A percentile compares a stretch with the other conserved stretches of the same genome.
These are phyloP conservation scores for Barnardius zonarius DNA, from an alignment of 2,113 vertebrate species.

Conservation along the genomic window DNA sequence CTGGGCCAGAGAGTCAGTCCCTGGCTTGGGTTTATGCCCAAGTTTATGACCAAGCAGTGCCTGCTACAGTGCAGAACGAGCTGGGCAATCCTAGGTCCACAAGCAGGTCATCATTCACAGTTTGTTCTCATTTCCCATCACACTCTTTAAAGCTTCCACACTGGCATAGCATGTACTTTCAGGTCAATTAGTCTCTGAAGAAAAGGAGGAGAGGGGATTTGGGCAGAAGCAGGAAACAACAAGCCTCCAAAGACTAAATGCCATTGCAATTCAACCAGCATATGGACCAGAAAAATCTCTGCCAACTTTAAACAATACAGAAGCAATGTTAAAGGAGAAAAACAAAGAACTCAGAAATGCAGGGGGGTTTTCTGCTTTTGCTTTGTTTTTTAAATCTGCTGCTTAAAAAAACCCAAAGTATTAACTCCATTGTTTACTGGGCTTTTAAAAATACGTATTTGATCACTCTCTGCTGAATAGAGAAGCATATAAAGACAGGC, in stretches of 20 bases:
- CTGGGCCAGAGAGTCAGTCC: not conserved
- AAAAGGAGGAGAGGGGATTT: not conserved
- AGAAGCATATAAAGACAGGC: not conserved
- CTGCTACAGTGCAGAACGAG: not conserved
- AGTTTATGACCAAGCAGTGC: not conserved
- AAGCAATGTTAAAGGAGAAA: not conserved
- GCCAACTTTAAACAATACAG: not conserved
- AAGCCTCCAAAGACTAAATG: not conserved
- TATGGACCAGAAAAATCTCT: not conserved
- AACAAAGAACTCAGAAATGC: not conserved
- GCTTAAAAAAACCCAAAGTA: not conserved
- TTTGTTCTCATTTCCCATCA: not conserved
- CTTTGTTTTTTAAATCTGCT: not conserved
- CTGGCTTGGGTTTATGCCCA: not conserved
- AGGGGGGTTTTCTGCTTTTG: no score
- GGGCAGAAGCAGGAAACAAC: not conserved
- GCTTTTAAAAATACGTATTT: not conserved
- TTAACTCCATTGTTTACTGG: not conserved
- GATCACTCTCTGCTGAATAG: not conserved
- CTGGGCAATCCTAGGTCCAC: not conserved
- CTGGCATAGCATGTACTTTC: not conserved
- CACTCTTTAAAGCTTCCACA: not conserved
- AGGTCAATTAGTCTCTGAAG: not conserved
- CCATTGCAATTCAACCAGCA: accelerated
- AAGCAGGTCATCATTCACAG: not conserved